Evolutionary conservation across 2,888 invertebrate species (phyloP).

Genomic region (Thereva nobilitata): DNA sequence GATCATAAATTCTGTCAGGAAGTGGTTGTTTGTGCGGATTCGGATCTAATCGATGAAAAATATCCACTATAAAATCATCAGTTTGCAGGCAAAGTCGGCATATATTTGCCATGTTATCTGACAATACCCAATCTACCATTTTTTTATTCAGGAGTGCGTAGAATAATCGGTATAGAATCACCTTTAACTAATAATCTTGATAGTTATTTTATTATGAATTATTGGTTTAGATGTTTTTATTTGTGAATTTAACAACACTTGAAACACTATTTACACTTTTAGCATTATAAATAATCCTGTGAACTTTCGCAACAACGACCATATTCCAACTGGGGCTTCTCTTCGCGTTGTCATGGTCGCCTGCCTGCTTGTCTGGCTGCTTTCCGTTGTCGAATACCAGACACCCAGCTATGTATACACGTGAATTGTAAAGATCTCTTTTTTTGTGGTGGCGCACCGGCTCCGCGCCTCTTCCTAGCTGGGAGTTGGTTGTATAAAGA

Average conservation of each 20-base stretch:
- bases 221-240: neutral
- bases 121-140: constrained; percentile 31
- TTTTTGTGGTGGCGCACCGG: constrained; percentile 32
- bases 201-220: too few species aligned
- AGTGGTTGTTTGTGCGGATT: constrained; percentile 60
- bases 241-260: constrained; percentile 8
- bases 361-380: constrained; percentile 28
- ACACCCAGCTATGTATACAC: constrained; percentile 28
- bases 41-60: constrained; percentile 64
- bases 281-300: neutral
- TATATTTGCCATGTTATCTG: constrained; percentile 38
- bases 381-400: constrained; percentile 10
- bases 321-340: constrained; percentile 25
- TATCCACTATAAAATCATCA: constrained; percentile 66
- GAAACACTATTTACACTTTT: neutral
- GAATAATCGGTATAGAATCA: neutral
- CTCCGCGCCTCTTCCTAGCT: constrained; percentile 22
- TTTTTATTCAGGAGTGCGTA: constrained; percentile 16
- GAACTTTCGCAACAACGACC: constrained; percentile 11
- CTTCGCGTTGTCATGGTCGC: constrained; percentile 35
- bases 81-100: constrained; percentile 70
- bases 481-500: too few species aligned
- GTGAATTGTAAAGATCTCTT: constrained; percentile 30
- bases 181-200: neutral
- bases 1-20: constrained; percentile 62